Evolutionary conservation across 2,113 vertebrate species (phyloP), one percentile per base, ranked within the genome.

Genomic region (Condylura cristata): DNA sequence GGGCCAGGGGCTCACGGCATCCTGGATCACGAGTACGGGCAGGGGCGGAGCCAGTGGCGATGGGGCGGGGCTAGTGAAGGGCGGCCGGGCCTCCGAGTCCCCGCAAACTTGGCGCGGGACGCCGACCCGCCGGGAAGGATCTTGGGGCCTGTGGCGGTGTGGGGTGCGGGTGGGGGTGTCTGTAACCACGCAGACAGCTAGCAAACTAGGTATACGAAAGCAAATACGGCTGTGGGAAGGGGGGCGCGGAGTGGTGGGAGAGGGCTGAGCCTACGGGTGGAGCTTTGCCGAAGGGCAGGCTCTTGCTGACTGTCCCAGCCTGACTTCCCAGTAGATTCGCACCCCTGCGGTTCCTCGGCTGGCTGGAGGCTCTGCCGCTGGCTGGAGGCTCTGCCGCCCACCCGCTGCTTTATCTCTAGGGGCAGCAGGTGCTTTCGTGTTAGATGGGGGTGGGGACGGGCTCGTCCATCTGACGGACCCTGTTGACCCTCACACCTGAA

Each of bases 21-120:
- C 66, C 98, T 99, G 95, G 99, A 99, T 97, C 99, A 99, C 0
- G 99, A 99, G 99, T 99, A 98, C 75, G 99, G 61, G 32, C 70
- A 2, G 0, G 63, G 83, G 89, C 8, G 16, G 63, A 44, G 26
- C 10, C 53, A 17, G 37, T 4, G 53, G 61, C 37, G 10, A 9
- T 8, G 39, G 65, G 94, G 90, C 28, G 28, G 63, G 56, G 66
- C 63, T 84, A 3, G 39, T 8, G 53, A n/a, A 26, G 34, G 39
- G 37, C 2, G 39, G 60, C 34, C 8, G 53, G 44, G 53, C 13
- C 70, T 71, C 80, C 4, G 0, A 30, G 26, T 4, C 53, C 14
- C 28, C 1, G 13, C 56, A 28, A 30, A 53, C 28, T 56, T 17
- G 87, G n/a, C 0, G 20, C 53, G 48, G 53, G 28, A 37, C 32